Percentiles rank a stretch among this genome's conserved stretches.
Evolutionary conservation across 92 coral and sea anemone genomes (phyloP).

Genomic region (Montipora capitata): DNA sequence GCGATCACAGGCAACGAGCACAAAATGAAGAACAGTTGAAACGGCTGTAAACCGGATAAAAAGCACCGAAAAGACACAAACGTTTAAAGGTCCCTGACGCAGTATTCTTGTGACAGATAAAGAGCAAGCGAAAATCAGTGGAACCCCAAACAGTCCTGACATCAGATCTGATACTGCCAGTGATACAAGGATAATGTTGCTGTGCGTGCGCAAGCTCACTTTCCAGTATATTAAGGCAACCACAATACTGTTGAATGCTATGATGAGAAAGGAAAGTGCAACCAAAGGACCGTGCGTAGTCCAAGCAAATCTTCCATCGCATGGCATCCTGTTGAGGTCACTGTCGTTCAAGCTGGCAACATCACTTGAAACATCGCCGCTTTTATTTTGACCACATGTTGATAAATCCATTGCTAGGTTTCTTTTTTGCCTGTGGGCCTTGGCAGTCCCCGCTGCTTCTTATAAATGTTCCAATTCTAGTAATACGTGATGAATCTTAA

Average conservation of each 20-base stretch:
- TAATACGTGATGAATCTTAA: too few species aligned
- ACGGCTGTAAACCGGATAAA: slow-evolving; percentile 73
- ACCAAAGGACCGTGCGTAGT: slow-evolving; percentile 21
- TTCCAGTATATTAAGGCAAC: slow-evolving; percentile 49
- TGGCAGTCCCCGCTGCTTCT: too few species aligned
- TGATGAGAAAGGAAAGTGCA: slow-evolving; percentile 32
- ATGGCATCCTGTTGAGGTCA: background rate
- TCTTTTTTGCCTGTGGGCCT: background rate
- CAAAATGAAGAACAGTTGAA: slow-evolving; percentile 75
- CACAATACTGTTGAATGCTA: slow-evolving; percentile 52
- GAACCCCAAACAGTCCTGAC: slow-evolving; percentile 64
- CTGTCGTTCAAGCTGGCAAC: background rate
- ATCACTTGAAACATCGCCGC: background rate
- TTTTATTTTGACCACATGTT: background rate
- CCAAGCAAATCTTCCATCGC: slow-evolving; percentile 28
- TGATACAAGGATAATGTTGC: slow-evolving; percentile 65
- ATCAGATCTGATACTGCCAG: slow-evolving; percentile 72
- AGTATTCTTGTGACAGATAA: background rate
- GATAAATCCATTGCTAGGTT: background rate
- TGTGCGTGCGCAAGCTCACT: slow-evolving; percentile 37
- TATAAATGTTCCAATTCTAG: too few species aligned
- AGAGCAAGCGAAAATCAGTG: slow-evolving; percentile 59
- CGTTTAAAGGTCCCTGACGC: background rate
- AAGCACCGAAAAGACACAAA: slow-evolving; percentile 58
- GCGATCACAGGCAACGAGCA: slow-evolving; percentile 73